Evolutionary conservation across 2,888 invertebrate genomes (phyloP), one percentile per base, ranked within the genome.

Genomic region (Drosophila cognata): DNA sequence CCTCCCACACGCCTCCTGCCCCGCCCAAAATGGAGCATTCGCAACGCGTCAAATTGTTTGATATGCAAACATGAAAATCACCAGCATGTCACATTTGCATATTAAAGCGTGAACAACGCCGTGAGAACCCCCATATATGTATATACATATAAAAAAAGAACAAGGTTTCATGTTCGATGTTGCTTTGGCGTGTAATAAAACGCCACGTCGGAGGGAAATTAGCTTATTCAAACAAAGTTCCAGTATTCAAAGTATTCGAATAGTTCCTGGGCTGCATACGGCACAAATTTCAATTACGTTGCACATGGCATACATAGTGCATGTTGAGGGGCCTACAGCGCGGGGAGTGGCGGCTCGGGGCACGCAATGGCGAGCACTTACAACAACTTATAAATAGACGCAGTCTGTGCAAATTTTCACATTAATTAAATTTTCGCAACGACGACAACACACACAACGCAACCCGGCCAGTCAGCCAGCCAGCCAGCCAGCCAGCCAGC

Each of bases 361-460:
- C 33, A 55, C 65, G 59, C 63, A 79, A 66, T 61, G 64, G 73
- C 87, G 74, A 87, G 86, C 88, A 89, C 89, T 89, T 88, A 86
- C 80, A 88, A 77, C 85, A 85, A 88, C 73, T 90, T 90, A 90
- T 90, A 89, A 90, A 90, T 90, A 90, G 91, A 87, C 79, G 53
- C 82, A 82, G 89, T 90, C 91, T 90, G 90, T 88, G 90, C 89
- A 90, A 90, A 90, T 91, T 90, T 90, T 91, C 89, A 90, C 91
- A 91, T 90, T 91, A 90, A 90, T 90, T 90, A 91, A 88, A 90
- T 91, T 89, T 91, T 80, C 84, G 81, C 87, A 62, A 78, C 89
- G 71, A 80, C 80, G 69, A 84, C 77, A 73, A 58, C 74, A 62
- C 60, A 68, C 69, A 78, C 55, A 36, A 62, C 62, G 4, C 48